Conservation (phyloP, 2,113 vertebrate species). For the Egretta garzetta region DNA sequence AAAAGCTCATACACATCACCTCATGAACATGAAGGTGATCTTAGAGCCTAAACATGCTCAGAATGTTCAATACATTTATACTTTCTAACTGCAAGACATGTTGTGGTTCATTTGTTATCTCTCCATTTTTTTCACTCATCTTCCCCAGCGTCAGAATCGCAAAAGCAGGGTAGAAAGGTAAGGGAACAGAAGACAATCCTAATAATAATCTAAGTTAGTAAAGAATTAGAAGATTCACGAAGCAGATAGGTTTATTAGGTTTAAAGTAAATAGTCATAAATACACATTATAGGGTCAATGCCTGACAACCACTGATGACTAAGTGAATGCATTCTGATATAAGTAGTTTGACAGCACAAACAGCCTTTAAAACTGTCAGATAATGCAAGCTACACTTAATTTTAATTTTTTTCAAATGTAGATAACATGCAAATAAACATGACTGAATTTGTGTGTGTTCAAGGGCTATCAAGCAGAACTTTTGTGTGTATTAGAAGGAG, state of each 20-base stretch:
- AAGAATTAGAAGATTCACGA: not conserved
- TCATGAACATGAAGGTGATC: not conserved
- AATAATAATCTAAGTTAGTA: not conserved
- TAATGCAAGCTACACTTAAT: not conserved
- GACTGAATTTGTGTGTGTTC: not conserved
- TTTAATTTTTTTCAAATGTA: not conserved
- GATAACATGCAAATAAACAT: not conserved
- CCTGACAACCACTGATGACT: not conserved
- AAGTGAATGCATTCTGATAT: not conserved
- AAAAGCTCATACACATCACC: not conserved
- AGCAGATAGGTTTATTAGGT: not conserved
- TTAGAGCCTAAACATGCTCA: not conserved
- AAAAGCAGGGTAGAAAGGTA: not conserved
- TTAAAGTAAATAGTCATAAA: not conserved
- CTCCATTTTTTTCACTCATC: not conserved
- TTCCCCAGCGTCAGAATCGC: not conserved
- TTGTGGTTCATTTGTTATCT: not conserved
- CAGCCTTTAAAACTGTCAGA: not conserved
- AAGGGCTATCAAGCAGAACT: not conserved
- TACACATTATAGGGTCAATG: not conserved
- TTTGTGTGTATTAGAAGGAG: not conserved
- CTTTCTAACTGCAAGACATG: not conserved
- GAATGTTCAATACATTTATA: not conserved
- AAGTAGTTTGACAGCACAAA: not conserved
- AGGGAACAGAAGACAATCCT: not conserved